These are phyloP conservation scores for Sclerodermus sp. DNA, from an alignment of 2,888 invertebrate species.

Conservation along the genomic window DNA sequence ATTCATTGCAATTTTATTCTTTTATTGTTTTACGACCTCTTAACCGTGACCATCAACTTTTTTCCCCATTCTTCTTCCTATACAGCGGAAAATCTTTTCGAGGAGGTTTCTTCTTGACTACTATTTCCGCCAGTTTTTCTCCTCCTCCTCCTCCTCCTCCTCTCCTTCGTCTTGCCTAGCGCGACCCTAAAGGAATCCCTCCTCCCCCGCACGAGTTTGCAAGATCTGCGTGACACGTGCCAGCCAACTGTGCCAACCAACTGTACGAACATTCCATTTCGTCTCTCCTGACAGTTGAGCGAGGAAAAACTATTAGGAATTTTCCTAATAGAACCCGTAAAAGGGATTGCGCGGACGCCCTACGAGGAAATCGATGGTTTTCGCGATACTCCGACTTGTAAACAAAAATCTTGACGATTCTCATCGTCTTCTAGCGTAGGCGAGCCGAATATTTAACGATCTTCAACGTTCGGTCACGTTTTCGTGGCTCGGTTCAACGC, in stretches of 20 bases:
- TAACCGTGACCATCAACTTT: too few relatives aligned
- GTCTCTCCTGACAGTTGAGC: too few relatives aligned
- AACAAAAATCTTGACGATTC: conserved; percentile 24
- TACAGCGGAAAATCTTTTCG: not conserved
- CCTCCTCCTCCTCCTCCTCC: not conserved
- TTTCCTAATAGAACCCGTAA: too few relatives aligned
- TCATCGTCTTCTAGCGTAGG: conserved; percentile 20
- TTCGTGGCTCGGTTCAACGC: conserved; percentile 6
- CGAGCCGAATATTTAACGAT: conserved; percentile 31
- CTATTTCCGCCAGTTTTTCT: not conserved
- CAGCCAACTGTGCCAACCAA: conserved; percentile 35
- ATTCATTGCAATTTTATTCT: too few relatives aligned
- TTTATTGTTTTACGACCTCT: too few relatives aligned
- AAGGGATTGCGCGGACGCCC: too few relatives aligned
- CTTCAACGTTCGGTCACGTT: conserved; percentile 34
- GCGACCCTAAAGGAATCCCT: too few relatives aligned
- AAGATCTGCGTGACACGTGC: conserved; percentile 39
- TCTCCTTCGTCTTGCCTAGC: not conserved
- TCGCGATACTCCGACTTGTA: too few relatives aligned
- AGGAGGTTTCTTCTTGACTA: too few relatives aligned
- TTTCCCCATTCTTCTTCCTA: not conserved
- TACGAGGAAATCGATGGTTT: too few relatives aligned
- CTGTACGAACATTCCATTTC: too few relatives aligned
- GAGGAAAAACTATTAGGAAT: too few relatives aligned
- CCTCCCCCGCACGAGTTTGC: not conserved